These are phyloP conservation scores for Ailuropoda melanoleuca DNA, from an alignment of 2,113 vertebrate genomes.

Conservation along the genomic window DNA sequence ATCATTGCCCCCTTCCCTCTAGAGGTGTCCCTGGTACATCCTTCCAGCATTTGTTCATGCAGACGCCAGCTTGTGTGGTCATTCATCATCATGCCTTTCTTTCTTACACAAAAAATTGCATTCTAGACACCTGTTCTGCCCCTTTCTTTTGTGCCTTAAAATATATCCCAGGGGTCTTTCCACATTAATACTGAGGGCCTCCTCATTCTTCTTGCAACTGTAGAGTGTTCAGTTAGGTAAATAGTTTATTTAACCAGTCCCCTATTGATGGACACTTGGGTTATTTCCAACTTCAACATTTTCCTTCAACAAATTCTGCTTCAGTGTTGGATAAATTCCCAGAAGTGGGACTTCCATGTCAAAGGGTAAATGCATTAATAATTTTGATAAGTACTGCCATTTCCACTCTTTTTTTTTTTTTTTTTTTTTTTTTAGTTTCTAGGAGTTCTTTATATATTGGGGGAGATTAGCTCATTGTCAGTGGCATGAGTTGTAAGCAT, in stretches of 20 bases:
- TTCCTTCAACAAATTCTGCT: constrained; percentile 17
- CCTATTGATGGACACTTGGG: not conserved
- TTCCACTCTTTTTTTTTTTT: not conserved
- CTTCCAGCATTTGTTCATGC: not conserved
- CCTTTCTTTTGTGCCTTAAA: not conserved
- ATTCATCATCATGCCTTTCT: not conserved
- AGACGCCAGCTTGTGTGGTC: not conserved
- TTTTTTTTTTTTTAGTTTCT: not conserved
- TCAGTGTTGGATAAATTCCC: not conserved
- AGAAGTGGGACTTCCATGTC: not conserved
- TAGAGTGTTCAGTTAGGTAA: not conserved
- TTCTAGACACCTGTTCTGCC: not conserved
- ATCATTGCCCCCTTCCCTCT: not conserved
- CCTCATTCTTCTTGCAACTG: not conserved
- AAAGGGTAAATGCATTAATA: not conserved
- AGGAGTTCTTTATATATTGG: not conserved
- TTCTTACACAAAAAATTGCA: not conserved
- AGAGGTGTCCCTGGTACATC: not conserved
- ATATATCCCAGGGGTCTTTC: not conserved
- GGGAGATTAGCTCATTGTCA: not conserved
- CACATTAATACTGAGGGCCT: not conserved
- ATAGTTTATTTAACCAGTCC: not conserved
- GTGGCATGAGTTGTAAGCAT: not conserved
- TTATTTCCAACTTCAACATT: constrained; percentile 29
- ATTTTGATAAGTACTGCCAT: not conserved